Base-by-base conservation (phyloP, 2,113 vertebrate species). In the Brachyistius frenatus region DNA sequence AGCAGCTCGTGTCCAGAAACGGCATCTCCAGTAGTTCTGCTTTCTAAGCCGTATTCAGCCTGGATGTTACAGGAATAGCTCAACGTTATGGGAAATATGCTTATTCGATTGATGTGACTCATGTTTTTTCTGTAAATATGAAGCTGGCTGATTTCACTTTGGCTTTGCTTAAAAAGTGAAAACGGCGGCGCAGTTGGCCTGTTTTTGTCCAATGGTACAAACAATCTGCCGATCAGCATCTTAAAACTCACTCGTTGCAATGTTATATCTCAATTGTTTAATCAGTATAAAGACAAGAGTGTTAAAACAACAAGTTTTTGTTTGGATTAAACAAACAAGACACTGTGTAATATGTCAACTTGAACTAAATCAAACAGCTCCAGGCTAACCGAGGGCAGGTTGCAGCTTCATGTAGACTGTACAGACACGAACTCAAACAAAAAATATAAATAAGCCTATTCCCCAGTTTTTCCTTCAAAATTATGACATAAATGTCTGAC, bases 1-100 rank as follows among this genome's bases (percentile, higher is more conserved):
- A 36, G 70, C 71, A 60, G 64, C 68, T 52, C 11, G n/a, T 73
- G 78, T 69, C 65, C 69, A 77, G 23, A 58, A 46, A 44, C 10
- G 10, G 8, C 37, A 66, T 57, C 52, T 37, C 47, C 16, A 57
- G n/a, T 41, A 10, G 15, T 14, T 41, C 23, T 23, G n/a, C 14
- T 39, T 57, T 57, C 50, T 33, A 63, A 52, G 52, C 39, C 50
- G 30, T 52, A 67, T 65, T 76, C 39, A 54, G 69, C 57, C 36
- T 39, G 64, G 2, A n/a, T 53, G 52, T 56, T 47, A 7, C 30
- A 73, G 39, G 31, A 67, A 16, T 35, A 15, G 15, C 46, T 61
- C n/a, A 5, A 52, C 55, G 31, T 71, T 57, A 57, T 44, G 41
- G 11, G 36, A 57, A 60, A 55, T 54, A 30, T 10, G 23, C 14